Conservation (phyloP, 2,797 vertebrate species). For the Eremophila alpestris region DNA sequence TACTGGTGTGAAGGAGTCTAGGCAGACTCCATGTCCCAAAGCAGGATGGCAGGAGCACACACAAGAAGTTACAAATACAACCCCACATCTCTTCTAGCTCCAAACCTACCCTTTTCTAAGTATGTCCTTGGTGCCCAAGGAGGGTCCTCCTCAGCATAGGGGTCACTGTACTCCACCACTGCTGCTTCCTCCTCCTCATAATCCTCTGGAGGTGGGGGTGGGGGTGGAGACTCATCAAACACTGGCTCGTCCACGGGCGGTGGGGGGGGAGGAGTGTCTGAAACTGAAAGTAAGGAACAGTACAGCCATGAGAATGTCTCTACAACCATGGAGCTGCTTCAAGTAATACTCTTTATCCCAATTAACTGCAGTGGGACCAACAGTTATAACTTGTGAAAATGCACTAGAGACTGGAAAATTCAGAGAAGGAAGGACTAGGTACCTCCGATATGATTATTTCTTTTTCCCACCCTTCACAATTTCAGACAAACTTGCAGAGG, state of each 20-base stretch:
- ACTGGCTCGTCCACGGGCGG: conserved; percentile 87
- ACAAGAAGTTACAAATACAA: background rate
- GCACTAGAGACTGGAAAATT: background rate
- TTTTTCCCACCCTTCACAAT: background rate
- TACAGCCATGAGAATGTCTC: background rate
- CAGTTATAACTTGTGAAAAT: background rate
- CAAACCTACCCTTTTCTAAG: conserved; percentile 89
- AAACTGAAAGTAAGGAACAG: conserved; percentile 78
- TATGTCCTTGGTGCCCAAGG: conserved; percentile 94
- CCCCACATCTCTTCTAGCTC: background rate
- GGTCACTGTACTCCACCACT: conserved; percentile 98
- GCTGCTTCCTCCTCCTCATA: conserved; percentile 97
- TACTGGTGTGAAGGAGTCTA: background rate
- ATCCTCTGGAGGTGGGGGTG: conserved; percentile 91
- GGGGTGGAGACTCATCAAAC: conserved; percentile 91
- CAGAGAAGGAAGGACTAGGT: background rate
- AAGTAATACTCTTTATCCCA: background rate
- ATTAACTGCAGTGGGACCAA: background rate
- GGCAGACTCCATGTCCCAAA: background rate
- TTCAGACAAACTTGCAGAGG: background rate
- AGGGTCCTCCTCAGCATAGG: conserved; percentile 97
- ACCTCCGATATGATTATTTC: background rate
- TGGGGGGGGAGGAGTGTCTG: conserved; percentile 92
- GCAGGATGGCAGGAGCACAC: background rate
- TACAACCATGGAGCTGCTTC: background rate